Base-by-base conservation (phyloP, 2,888 invertebrate species). In the Nomada ferruginata region DNA sequence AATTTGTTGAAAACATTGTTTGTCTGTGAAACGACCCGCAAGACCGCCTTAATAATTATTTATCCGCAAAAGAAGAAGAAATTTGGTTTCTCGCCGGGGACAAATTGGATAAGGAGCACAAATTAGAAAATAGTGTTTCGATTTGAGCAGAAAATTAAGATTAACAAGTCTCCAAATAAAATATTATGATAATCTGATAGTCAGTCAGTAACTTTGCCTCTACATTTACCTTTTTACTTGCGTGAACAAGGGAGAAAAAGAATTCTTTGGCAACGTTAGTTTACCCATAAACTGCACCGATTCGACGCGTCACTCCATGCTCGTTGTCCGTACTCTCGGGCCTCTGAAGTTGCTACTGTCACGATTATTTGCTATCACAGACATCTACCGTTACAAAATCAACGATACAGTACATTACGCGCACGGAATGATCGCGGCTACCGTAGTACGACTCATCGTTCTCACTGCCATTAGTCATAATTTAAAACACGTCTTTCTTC, bases 311-410 rank as follows among this genome's bases (percentile, higher is more conserved):
- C 64, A 7, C 26, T n/a, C 13, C 26, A 7, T 55, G 23, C 9
- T n/a, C 23, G 42, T 4, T 11, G 23, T 59, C 29, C 59, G n/a
- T 36, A 23, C 23, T 10, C 59, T 5, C 29, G 11, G 15, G 44
- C 50, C 11, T 57, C 29, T n/a, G 59, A 57, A 23, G 15, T 50
- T 44, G 15, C 50, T 29, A 23, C 47, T 36, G n/a, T 68, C 61
- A 52, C 57, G 57, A 59, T 23, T 77, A 60, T 44, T 53, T 53
- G 42, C 68, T 68, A 70, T 70, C 76, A 70, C 64, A 57, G 68
- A 15, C 65, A 52, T 59, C 64, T 52, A 65, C 59, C 71, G 76
- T 65, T 65, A 70, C 63, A 52, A 59, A 71, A 76, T 76, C 76
- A 57, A 71, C 57, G 42, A 52, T 76, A 44, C 63, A 36, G 53